These are phyloP conservation scores for Melieria omissa DNA, from an alignment of 2,888 invertebrate species.

Conservation along the genomic window DNA sequence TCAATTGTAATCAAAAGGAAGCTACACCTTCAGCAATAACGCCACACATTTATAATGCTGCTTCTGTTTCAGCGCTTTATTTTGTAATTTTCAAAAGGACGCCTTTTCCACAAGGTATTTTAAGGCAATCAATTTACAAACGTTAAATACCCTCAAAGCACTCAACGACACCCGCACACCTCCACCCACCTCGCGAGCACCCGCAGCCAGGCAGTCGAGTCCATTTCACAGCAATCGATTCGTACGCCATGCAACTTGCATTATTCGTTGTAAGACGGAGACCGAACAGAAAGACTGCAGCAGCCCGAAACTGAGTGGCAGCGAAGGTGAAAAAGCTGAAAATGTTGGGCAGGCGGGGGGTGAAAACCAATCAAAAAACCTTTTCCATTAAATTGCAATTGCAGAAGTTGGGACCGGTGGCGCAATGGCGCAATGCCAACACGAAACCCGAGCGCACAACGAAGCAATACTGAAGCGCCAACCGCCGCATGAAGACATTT, in stretches of 20 bases:
- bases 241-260: not conserved
- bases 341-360: not conserved
- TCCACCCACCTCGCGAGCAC: not conserved
- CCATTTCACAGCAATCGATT: constrained; percentile 13
- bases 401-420: constrained; percentile 20
- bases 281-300: constrained; percentile 29
- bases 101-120: constrained; percentile 47
- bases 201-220: not conserved
- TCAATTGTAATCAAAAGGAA: constrained; percentile 54
- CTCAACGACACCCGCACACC: not conserved
- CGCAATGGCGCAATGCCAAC: too few species aligned
- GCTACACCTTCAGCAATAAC: constrained; percentile 58
- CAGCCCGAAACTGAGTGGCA: constrained; percentile 17
- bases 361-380: constrained; percentile 31
- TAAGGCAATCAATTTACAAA: constrained; percentile 60
- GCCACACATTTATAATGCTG: constrained; percentile 63
- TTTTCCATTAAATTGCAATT: constrained; percentile 46
- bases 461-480: too few species aligned
- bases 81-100: constrained; percentile 38
- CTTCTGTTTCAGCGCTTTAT: constrained; percentile 58
- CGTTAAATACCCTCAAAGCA: constrained; percentile 38
- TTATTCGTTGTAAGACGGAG: constrained; percentile 22
- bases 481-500: constrained; percentile 23
- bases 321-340: constrained; percentile 27
- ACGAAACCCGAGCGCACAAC: too few species aligned